Percentiles rank a stretch among this genome's conserved stretches.
These are phyloP conservation scores for Clarias fuscus DNA, from an alignment of 2,797 vertebrate genomes.

Conservation along the genomic window DNA sequence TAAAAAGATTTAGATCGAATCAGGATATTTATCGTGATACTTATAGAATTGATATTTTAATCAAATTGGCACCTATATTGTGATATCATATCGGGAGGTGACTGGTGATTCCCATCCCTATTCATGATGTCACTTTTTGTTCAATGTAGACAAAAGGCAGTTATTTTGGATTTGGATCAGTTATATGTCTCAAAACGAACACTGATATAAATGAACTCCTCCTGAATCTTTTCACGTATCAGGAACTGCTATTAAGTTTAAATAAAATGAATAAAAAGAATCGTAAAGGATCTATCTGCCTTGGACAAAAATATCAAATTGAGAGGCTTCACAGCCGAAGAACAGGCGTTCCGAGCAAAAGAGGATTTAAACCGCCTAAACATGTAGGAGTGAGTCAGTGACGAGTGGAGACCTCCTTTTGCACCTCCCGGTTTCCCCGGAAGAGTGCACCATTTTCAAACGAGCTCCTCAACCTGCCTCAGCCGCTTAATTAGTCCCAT, in stretches of 20 bases:
- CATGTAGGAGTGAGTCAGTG: constrained; percentile 47
- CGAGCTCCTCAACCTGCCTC: constrained; percentile 50
- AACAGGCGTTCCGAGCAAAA: constrained; percentile 42
- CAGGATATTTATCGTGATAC: too few relatives aligned
- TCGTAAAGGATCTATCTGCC: constrained; percentile 32
- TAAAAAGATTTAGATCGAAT: too few relatives aligned
- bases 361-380: constrained; percentile 46
- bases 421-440: constrained; percentile 51
- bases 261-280: constrained; percentile 8
- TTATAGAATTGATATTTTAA: too few relatives aligned
- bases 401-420: constrained; percentile 41
- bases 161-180: neutral
- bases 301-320: constrained; percentile 47
- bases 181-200: neutral
- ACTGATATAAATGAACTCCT: neutral
- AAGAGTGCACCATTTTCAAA: constrained; percentile 54
- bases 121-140: neutral
- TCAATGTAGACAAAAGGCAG: neutral
- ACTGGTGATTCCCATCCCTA: too few relatives aligned
- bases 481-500: constrained; percentile 57
- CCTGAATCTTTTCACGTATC: neutral
- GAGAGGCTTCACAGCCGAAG: constrained; percentile 28
- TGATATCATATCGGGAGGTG: too few relatives aligned
- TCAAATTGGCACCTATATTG: too few relatives aligned
- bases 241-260: neutral